Conservation (phyloP, 2,113 vertebrate genomes). For the Pterocles gutturalis region DNA sequence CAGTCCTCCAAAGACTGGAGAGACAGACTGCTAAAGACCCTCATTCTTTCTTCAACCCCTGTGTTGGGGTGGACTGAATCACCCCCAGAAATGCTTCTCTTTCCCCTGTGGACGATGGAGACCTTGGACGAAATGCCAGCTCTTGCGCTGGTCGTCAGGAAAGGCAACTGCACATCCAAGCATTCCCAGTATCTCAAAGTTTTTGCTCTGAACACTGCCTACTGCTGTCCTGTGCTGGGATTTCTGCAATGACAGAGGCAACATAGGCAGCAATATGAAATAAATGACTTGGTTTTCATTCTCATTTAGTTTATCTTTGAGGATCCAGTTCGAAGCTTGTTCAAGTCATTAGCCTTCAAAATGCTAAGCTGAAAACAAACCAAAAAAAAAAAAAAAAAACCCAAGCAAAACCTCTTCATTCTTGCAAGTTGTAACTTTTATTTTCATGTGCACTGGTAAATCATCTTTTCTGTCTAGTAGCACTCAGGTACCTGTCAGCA, state of each 20-base stretch:
- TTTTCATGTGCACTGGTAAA: not conserved
- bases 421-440: not conserved
- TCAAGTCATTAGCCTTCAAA: not conserved
- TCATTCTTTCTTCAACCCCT: not conserved
- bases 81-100: not conserved
- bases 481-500: conserved; percentile 9
- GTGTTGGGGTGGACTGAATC: not conserved
- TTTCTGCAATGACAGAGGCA: not conserved
- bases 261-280: not conserved
- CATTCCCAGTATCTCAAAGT: not conserved
- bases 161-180: not conserved
- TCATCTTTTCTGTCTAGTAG: conserved; percentile 5
- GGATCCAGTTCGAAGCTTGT: not conserved
- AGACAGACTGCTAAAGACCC: not conserved
- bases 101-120: not conserved
- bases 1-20: not conserved
- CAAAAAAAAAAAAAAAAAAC: not conserved
- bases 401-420: not conserved
- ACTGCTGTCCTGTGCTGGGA: not conserved
- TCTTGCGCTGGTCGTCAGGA: not conserved
- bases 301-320: not conserved
- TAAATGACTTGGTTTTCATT: not conserved
- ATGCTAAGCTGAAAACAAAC: not conserved
- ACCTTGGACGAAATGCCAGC: not conserved
- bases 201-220: not conserved